A percentile compares a stretch with the other conserved stretches of the same genome.
Conservation (phyloP, 2,113 vertebrate species). For the Vombatus ursinus region DNA sequence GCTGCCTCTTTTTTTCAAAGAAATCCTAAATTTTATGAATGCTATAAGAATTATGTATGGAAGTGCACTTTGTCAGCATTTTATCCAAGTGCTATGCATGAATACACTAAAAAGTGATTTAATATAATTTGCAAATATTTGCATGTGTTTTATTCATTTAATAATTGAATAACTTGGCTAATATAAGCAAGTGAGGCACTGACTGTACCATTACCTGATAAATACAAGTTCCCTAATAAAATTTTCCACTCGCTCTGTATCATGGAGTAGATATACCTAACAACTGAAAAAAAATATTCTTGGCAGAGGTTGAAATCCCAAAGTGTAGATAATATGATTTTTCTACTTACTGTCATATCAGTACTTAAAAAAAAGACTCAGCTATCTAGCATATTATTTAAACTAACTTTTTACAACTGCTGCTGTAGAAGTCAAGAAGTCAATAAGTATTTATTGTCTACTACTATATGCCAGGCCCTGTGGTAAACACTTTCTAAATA, state of each 20-base stretch:
- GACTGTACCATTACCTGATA: not conserved
- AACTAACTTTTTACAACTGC: not conserved
- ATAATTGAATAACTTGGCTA: not conserved
- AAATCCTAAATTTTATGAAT: not conserved
- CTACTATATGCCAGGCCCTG: not conserved
- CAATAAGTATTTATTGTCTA: not conserved
- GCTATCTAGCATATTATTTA: not conserved
- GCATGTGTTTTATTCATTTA: not conserved
- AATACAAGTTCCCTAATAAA: not conserved
- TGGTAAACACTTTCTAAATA: too few relatives aligned
- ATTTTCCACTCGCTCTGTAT: not conserved
- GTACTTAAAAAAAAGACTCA: not conserved
- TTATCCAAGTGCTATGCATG: not conserved
- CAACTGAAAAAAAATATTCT: not conserved
- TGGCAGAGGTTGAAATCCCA: not conserved
- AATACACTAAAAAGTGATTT: not conserved
- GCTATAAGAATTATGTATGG: not conserved
- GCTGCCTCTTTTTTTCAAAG: not conserved
- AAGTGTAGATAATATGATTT: not conserved
- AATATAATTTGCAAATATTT: not conserved
- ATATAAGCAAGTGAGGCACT: not conserved
- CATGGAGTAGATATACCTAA: not conserved
- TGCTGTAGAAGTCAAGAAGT: not conserved
- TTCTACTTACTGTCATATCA: not conserved
- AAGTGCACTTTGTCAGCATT: not conserved